Evolutionary conservation across 2,888 invertebrate genomes (phyloP).

Genomic region (Smittia sp.): DNA sequence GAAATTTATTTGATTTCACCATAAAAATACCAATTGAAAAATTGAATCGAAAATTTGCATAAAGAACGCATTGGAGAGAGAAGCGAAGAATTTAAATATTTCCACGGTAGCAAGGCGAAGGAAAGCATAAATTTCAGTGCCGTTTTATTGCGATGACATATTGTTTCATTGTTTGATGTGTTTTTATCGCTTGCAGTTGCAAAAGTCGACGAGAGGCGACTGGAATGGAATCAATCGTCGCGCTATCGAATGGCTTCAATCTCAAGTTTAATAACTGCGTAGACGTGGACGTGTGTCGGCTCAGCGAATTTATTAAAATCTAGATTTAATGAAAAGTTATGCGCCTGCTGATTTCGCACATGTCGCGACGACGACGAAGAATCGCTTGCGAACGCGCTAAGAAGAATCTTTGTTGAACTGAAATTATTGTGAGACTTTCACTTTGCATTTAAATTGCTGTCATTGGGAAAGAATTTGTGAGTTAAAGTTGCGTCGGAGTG

Average conservation of each 20-base stretch:
- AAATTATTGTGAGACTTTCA: neutral
- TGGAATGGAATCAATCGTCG: neutral
- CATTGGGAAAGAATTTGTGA: neutral
- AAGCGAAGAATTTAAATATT: neutral
- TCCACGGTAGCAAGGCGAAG: neutral
- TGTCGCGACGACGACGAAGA: neutral
- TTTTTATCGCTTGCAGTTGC: neutral
- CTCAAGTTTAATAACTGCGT: neutral
- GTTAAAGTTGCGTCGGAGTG: no score
- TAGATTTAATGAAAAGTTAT: neutral
- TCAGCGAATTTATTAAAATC: neutral
- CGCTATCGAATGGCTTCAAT: neutral
- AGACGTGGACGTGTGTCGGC: neutral
- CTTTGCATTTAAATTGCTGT: neutral
- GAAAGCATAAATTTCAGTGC: neutral
- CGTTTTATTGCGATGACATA: slow-evolving; percentile 5
- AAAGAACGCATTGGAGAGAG: neutral
- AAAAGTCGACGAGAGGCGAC: neutral
- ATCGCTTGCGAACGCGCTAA: no score
- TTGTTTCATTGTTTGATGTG: slow-evolving; percentile 12
- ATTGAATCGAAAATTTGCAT: slow-evolving; percentile 30
- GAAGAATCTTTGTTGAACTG: neutral
- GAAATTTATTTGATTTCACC: slow-evolving; percentile 36
- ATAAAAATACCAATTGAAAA: slow-evolving; percentile 24
- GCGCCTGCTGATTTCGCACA: slow-evolving; percentile 18